Base-by-base conservation (phyloP, 2,888 invertebrate genomes). In the Spodoptera picta region DNA sequence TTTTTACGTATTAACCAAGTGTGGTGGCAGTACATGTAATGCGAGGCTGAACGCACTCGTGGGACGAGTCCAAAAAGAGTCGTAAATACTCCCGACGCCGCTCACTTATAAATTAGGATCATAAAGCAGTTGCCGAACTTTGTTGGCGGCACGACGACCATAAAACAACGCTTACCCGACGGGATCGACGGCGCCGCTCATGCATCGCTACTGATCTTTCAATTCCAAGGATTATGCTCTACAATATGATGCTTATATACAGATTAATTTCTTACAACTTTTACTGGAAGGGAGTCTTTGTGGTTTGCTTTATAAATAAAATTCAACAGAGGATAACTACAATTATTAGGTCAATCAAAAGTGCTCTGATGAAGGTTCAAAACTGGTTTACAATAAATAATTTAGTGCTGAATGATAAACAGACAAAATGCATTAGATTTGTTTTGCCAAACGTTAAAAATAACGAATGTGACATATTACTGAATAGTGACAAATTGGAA, bases 31-130 rank as follows among this genome's bases (percentile, higher is more conserved):
- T 57, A 72, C 72, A 65, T 74, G 77, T 79, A 74, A 78, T 60
- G 61, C 65, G 69, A 53, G 80, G 77, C 80, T 86, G 89, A 92
- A 90, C 90, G 89, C 87, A 91, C 94, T 92, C 93, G 82, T 87
- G 90, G 89, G 93, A 92, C 86, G 83, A 82, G 85, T 83, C 83
- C 88, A 89, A 91, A 92, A 93, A 93, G 93, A 92, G 91, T 90
- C 91, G 88, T 91, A 91, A 91, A 91, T 90, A 91, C 90, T 87
- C 87, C 84, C 90, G 90, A 85, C 92, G 88, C 89, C 90, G 92
- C 92, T 93, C 91, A 93, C 94, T 94, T 94, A 94, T 94, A 94
- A 94, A 94, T 94, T 94, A 94, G 94, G 92, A 92, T 92, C 94
- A 94, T 94, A 94, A 94, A 94, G 90, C 93, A 92, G 92, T 93